These are phyloP conservation scores for Calcarius lapponicus DNA, from an alignment of 2,797 vertebrate genomes.

Conservation along the genomic window DNA sequence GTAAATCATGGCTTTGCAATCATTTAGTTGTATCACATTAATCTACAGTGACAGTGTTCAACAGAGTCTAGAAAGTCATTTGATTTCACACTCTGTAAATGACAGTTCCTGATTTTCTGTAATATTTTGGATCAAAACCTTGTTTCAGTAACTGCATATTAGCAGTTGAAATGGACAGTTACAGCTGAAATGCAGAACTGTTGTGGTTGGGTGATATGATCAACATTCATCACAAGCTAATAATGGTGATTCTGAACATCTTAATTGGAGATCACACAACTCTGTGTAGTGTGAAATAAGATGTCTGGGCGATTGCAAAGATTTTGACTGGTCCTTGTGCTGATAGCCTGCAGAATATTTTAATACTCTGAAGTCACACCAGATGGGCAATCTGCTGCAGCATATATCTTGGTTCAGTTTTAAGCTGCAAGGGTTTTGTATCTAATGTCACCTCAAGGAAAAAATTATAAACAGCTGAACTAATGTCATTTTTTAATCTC, in stretches of 20 bases:
- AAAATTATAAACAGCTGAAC: slow-evolving; percentile 35
- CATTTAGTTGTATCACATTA: slow-evolving; percentile 6
- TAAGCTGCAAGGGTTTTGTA: neutral
- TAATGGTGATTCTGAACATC: slow-evolving; percentile 33
- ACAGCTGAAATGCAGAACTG: neutral
- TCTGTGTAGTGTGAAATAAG: slow-evolving; percentile 54
- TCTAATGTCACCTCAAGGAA: slow-evolving; percentile 46
- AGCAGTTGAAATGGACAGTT: neutral
- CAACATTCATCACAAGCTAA: slow-evolving; percentile 38
- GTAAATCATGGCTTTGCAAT: slow-evolving; percentile 6
- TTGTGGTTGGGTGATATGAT: neutral
- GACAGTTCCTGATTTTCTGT: slow-evolving; percentile 26
- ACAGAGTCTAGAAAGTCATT: slow-evolving; percentile 4
- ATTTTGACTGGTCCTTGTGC: slow-evolving; percentile 43
- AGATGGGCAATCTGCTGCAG: slow-evolving; percentile 27
- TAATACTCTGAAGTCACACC: slow-evolving; percentile 43
- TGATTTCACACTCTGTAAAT: slow-evolving; percentile 35
- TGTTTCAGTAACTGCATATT: slow-evolving; percentile 9
- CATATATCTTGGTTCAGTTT: slow-evolving; percentile 14
- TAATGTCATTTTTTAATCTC: slow-evolving; percentile 32
- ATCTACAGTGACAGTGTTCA: slow-evolving; percentile 33
- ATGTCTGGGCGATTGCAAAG: slow-evolving; percentile 14
- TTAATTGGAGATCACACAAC: slow-evolving; percentile 46
- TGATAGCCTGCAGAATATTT: slow-evolving; percentile 35
- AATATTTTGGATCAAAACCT: slow-evolving; percentile 8